Conservation (phyloP, 2,888 invertebrate genomes). For the Pristionchus exspectatus region DNA sequence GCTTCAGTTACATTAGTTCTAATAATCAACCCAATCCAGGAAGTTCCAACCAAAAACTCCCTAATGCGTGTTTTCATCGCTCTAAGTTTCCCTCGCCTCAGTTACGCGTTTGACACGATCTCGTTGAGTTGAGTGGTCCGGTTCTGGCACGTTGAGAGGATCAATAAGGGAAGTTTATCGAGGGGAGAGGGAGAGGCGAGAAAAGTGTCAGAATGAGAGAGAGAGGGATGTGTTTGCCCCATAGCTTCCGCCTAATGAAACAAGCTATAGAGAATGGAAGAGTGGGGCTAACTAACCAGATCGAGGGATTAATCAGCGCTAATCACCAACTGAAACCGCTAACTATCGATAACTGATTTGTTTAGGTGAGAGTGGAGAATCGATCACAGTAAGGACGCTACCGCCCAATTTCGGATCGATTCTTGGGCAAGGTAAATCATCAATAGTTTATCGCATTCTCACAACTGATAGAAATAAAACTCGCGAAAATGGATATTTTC, state of each 20-base stretch:
- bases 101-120: constrained; percentile 3
- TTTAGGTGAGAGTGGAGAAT: constrained; percentile 42
- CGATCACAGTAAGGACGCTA: constrained; percentile 49
- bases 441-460: too few species aligned
- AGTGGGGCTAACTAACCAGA: neutral
- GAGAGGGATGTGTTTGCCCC: neutral
- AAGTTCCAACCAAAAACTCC: neutral
- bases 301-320: neutral
- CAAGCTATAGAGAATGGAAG: constrained; percentile 41
- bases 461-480: neutral
- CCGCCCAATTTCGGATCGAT: constrained; percentile 50
- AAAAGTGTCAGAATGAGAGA: constrained; percentile 2
- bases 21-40: too few species aligned
- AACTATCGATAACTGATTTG: neutral
- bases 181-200: neutral
- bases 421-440: constrained; percentile 20
- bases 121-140: constrained; percentile 19
- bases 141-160: constrained; percentile 43
- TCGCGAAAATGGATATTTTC: neutral
- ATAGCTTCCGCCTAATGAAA: constrained; percentile 35
- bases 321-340: neutral
- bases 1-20: neutral
- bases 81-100: neutral
- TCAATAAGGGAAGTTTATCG: constrained; percentile 47
- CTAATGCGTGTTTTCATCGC: neutral